Conservation (phyloP, 2,888 invertebrate species). For the Chymomyza fuscimana region DNA sequence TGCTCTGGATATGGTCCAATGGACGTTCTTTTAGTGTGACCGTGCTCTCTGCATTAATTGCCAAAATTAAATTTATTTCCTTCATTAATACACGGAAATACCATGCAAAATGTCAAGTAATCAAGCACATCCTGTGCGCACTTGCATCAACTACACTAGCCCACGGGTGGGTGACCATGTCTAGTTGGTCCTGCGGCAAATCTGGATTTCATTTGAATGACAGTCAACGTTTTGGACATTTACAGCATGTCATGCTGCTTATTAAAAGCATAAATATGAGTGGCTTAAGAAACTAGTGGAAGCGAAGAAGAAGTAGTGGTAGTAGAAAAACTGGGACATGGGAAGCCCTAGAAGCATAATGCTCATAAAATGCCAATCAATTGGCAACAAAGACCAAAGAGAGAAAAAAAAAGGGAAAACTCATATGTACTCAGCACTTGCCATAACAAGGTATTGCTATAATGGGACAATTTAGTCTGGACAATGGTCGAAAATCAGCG, state of each 20-base stretch:
- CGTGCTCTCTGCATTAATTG: conserved; percentile 69
- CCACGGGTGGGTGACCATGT: conserved; percentile 33
- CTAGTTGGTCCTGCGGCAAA: not conserved
- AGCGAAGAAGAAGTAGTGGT: not conserved
- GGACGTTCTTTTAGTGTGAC: not conserved
- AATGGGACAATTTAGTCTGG: conserved; percentile 67
- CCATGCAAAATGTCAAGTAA: conserved; percentile 77
- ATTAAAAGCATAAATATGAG: conserved; percentile 71
- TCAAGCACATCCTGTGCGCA: conserved; percentile 76
- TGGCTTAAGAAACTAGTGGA: conserved; percentile 3
- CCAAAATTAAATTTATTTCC: conserved; percentile 78
- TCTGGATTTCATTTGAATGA: conserved; percentile 62
- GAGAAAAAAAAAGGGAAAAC: not conserved
- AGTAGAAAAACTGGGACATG: not conserved
- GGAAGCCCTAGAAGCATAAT: conserved; percentile 7
- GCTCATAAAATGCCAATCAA: conserved; percentile 68
- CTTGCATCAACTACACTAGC: conserved; percentile 28
- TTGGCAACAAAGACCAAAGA: conserved; percentile 46
- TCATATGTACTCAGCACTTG: conserved; percentile 14
- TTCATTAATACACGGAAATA: conserved; percentile 73
- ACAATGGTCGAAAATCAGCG: conserved; percentile 71
- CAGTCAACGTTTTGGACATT: conserved; percentile 64
- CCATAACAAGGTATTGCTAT: conserved; percentile 31
- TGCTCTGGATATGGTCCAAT: conserved; percentile 20
- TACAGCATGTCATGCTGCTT: conserved; percentile 72